Conservation (phyloP, 2,888 invertebrate genomes). For the Nineta flava region DNA sequence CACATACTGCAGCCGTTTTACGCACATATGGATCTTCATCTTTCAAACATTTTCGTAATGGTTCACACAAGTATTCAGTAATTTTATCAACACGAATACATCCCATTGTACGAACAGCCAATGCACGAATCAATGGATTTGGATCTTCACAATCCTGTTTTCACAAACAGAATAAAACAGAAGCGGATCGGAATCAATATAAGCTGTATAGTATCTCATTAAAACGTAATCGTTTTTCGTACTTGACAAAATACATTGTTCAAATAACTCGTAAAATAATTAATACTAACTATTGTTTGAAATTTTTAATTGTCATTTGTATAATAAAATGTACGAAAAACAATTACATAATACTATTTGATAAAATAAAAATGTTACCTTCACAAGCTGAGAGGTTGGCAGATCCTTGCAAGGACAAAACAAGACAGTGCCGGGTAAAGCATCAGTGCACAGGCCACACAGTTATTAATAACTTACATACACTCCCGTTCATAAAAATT, state of each 20-base stretch:
- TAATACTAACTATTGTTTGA: too few relatives aligned
- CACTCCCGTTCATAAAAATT: too few relatives aligned
- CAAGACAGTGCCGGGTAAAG: conserved; percentile 9
- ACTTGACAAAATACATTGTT: not conserved
- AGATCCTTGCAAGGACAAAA: conserved; percentile 35
- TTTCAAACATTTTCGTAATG: conserved; percentile 82
- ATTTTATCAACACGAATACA: conserved; percentile 99
- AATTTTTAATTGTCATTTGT: not conserved
- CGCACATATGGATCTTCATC: conserved; percentile 96
- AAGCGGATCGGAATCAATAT: conserved; percentile 6
- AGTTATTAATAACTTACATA: conserved; percentile 2
- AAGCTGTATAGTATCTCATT: conserved; percentile 6
- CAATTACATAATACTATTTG: not conserved
- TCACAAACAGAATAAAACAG: conserved; percentile 10
- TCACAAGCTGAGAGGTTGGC: conserved; percentile 49
- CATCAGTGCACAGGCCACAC: conserved; percentile 8
- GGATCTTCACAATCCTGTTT: conserved; percentile 96
- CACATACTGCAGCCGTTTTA: conserved; percentile 98
- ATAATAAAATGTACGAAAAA: not conserved
- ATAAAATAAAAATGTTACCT: conserved; percentile 26
- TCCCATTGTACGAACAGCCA: conserved; percentile 98
- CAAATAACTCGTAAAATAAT: not conserved
- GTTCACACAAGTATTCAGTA: conserved; percentile 97
- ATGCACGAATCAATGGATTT: conserved; percentile 93
- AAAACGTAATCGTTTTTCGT: not conserved